Conservation (phyloP, 2,888 invertebrate species). For the Tachina grossa region DNA sequence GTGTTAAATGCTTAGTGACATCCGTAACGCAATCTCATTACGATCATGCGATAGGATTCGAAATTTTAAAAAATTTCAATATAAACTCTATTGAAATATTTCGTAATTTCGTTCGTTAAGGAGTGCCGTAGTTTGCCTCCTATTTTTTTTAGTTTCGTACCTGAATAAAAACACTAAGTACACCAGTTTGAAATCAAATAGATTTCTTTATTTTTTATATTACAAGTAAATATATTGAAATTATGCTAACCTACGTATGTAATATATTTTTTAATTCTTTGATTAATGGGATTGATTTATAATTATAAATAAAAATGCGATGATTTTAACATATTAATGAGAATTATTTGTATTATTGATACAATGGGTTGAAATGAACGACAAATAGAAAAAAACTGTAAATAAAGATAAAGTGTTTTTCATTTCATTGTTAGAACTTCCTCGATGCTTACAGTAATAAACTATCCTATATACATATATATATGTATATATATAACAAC, state of each 20-base stretch:
- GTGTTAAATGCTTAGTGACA: too few species aligned
- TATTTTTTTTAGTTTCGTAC: too few species aligned
- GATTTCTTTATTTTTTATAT: not conserved
- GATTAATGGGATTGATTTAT: conserved; percentile 6
- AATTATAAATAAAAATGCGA: conserved; percentile 28
- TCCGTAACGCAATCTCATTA: too few species aligned
- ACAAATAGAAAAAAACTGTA: not conserved
- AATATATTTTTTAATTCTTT: conserved; percentile 10
- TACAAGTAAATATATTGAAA: not conserved
- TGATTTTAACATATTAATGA: conserved; percentile 26
- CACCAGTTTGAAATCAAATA: conserved; percentile 28
- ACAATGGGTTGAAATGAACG: not conserved
- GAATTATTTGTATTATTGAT: not conserved
- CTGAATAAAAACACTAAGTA: not conserved
- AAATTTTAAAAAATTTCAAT: too few species aligned
- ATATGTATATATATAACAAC: too few species aligned
- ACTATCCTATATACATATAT: not conserved
- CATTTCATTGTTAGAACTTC: not conserved
- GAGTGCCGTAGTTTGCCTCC: too few species aligned
- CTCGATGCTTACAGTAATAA: not conserved
- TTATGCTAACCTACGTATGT: not conserved
- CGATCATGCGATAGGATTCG: too few species aligned
- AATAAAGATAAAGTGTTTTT: not conserved
- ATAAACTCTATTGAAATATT: too few species aligned
- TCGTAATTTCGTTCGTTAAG: too few species aligned